Conservation (phyloP, 2,797 vertebrate species). For the Passerculus sandwichensis region DNA sequence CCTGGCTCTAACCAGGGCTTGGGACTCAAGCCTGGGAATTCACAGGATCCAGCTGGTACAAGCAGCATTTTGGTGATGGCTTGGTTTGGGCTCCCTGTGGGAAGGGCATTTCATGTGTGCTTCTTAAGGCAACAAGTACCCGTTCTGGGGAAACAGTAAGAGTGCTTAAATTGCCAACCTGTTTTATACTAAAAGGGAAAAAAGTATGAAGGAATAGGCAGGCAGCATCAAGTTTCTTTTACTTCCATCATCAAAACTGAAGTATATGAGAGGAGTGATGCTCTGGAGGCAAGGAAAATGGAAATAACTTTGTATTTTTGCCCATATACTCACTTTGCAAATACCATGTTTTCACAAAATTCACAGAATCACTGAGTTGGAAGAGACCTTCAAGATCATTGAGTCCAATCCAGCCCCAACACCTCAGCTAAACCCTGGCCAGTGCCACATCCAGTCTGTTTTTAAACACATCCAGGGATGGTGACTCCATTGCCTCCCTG, state of each 20-base stretch:
- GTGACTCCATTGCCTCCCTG: fast-evolving
- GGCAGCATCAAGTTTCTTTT: background rate
- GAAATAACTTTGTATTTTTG: background rate
- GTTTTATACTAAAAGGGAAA: background rate
- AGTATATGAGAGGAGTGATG: background rate
- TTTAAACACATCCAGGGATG: background rate
- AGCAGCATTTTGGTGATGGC: background rate
- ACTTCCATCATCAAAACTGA: background rate
- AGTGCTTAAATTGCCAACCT: background rate
- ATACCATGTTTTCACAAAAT: background rate
- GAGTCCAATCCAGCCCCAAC: background rate
- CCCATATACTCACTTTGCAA: background rate
- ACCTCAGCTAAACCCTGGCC: fast-evolving
- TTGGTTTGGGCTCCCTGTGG: background rate
- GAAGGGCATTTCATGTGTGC: background rate
- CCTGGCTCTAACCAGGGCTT: background rate
- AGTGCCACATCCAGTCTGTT: background rate
- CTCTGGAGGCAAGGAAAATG: background rate
- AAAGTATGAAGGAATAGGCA: background rate
- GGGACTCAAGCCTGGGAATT: background rate
- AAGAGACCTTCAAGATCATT: background rate
- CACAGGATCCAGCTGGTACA: background rate
- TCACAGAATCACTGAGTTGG: background rate
- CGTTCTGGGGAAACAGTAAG: background rate
- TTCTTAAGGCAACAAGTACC: background rate